phyloP scores from a whole-genome alignment of 2,888 invertebrate genomes.

The Scelioninae gen. 1 region DNA sequence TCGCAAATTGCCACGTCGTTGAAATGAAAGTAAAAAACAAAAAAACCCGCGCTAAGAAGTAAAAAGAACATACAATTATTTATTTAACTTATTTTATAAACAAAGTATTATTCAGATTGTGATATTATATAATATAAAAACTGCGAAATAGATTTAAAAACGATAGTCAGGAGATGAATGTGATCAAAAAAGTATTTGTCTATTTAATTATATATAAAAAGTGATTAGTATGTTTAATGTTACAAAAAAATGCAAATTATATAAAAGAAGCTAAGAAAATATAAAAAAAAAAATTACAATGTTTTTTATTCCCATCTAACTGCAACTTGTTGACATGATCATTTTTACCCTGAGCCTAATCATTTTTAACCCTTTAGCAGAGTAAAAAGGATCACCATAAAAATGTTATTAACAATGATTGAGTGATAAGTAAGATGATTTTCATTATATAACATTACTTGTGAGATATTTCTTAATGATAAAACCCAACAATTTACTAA shows the following conservation, averaged over 20 bases:
- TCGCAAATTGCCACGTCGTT: neutral
- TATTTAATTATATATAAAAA: constrained; percentile 16
- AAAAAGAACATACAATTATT: constrained; percentile 3
- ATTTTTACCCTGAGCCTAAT: constrained; percentile 22
- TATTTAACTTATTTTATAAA: constrained; percentile 6
- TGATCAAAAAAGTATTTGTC: constrained; percentile 23
- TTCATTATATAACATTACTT: constrained; percentile 8
- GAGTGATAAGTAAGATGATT: neutral
- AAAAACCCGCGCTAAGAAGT: neutral
- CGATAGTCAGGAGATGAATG: constrained; percentile 19
- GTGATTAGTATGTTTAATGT: constrained; percentile 9
- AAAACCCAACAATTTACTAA: neutral
- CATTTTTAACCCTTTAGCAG: constrained; percentile 14
- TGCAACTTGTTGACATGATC: constrained; percentile 15
- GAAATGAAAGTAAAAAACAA: constrained; percentile 6
- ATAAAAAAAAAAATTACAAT: constrained; percentile 3
- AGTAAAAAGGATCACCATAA: constrained; percentile 26
- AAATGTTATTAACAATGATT: constrained; percentile 8
- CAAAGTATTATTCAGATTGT: constrained; percentile 14
- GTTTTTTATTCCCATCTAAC: constrained; percentile 14
- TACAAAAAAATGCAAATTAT: constrained; percentile 15
- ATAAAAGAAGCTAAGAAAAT: neutral
- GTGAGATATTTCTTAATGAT: constrained; percentile 5
- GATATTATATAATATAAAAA: constrained; percentile 23
- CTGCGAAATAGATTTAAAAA: constrained; percentile 11